phyloP scores from a whole-genome alignment of 37 sponge, comb jelly and placozoan species.

The Bolinopsis microptera region DNA sequence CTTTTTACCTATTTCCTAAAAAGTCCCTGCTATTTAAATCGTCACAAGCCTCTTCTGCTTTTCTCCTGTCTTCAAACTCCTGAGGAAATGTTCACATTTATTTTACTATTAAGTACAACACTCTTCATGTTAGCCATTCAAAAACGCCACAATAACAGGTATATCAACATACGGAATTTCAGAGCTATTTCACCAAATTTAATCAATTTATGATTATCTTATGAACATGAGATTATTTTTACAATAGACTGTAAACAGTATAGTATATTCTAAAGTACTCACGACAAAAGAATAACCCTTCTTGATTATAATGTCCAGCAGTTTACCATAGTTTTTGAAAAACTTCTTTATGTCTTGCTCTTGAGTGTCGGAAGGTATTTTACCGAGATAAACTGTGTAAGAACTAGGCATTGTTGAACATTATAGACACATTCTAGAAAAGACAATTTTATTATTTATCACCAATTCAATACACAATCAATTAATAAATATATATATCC shows the following conservation, averaged over 20 bases:
- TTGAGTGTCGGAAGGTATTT: not conserved
- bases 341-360: not conserved
- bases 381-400: not conserved
- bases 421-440: not conserved
- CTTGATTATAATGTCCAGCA: not conserved
- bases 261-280: not conserved
- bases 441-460: too few species aligned
- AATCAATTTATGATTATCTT: too few species aligned
- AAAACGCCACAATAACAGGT: too few species aligned
- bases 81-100: too few species aligned
- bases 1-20: not conserved
- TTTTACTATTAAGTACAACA: too few species aligned
- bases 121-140: too few species aligned
- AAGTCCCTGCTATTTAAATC: not conserved
- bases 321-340: not conserved
- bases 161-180: too few species aligned
- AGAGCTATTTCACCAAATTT: too few species aligned
- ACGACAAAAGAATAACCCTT: not conserved
- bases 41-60: not conserved
- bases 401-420: not conserved
- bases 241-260: too few species aligned
- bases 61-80: not conserved
- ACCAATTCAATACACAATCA: too few species aligned
- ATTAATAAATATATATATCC: too few species aligned
- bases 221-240: too few species aligned